Percentiles rank a stretch among this genome's conserved stretches.
Evolutionary conservation across 2,797 vertebrate genomes (phyloP).

Genomic region (Uromys caudimaculatus): DNA sequence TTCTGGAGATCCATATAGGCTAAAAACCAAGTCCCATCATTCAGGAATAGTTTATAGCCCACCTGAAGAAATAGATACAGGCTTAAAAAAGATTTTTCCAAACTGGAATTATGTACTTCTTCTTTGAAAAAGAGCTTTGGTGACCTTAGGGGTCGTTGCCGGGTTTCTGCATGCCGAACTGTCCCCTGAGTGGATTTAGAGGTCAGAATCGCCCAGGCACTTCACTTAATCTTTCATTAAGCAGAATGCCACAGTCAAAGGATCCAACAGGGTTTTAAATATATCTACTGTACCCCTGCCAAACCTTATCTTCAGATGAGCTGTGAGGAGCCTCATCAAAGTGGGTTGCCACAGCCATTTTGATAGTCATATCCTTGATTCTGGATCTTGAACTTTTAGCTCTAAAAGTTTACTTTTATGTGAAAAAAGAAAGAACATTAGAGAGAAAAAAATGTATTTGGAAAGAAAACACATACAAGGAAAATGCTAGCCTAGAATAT

Average conservation of each 20-base stretch:
- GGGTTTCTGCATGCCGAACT: conserved; percentile 23
- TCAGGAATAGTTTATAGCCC: neutral
- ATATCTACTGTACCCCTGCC: neutral
- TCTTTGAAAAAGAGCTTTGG: conserved; percentile 46
- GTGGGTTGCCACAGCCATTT: neutral
- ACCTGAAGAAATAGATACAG: conserved; percentile 31
- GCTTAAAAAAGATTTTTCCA: conserved; percentile 2
- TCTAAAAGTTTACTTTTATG: neutral
- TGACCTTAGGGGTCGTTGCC: neutral
- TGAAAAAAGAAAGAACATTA: neutral
- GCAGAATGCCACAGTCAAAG: neutral
- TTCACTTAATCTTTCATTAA: neutral
- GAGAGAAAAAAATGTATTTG: neutral
- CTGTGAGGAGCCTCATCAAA: neutral
- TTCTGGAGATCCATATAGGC: neutral
- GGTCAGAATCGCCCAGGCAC: neutral
- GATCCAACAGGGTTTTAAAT: conserved; percentile 37
- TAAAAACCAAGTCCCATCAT: neutral
- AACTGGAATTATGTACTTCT: conserved; percentile 16
- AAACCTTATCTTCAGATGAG: neutral
- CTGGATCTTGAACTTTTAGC: conserved; percentile 7
- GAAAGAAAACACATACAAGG: neutral
- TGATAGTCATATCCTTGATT: neutral
- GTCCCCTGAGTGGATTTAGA: conserved; percentile 12
- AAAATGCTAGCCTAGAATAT: neutral